Evolutionary conservation across 2,888 invertebrate species (phyloP).

Genomic region (Agrotis ipsilon): DNA sequence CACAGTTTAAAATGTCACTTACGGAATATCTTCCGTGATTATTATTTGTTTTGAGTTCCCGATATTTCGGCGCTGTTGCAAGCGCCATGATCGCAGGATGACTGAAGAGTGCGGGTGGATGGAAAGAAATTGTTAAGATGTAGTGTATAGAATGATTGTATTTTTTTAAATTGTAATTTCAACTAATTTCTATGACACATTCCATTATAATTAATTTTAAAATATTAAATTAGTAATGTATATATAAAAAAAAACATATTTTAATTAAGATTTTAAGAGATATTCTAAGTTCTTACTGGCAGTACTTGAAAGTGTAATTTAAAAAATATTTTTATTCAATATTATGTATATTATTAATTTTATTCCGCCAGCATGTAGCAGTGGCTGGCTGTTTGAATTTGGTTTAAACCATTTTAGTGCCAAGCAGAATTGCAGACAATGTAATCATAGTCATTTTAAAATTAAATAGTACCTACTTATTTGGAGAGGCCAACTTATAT

Average conservation of each 20-base stretch:
- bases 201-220: neutral
- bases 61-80: no score
- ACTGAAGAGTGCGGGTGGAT: no score
- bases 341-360: neutral
- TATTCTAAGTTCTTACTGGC: neutral
- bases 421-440: neutral
- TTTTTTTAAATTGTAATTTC: no score
- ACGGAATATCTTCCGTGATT: no score
- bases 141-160: no score
- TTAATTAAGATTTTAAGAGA: neutral
- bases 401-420: conserved; percentile 3
- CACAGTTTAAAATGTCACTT: no score
- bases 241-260: neutral
- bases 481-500: neutral
- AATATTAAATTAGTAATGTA: no score
- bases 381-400: neutral
- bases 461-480: neutral
- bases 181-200: conserved; percentile 1
- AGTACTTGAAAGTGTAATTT: neutral
- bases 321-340: neutral
- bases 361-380: neutral
- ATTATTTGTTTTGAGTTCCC: no score
- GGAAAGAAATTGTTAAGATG: no score
- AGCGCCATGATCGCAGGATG: no score
- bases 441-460: neutral